Evolutionary conservation across 2,797 vertebrate species (phyloP).

Genomic region (Mallotus villosus): DNA sequence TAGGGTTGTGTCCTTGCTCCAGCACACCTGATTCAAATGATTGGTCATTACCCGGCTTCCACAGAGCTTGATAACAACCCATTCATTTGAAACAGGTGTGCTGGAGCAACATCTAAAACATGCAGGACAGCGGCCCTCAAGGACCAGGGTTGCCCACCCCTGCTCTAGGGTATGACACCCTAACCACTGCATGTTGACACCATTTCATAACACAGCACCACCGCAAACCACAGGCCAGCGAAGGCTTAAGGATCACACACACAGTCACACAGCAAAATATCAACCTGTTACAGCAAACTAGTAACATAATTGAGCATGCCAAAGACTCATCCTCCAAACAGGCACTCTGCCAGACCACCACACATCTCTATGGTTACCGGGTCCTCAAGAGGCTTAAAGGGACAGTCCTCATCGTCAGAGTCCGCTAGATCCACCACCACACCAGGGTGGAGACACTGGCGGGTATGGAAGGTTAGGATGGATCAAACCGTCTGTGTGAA

Average conservation of each 20-base stretch:
- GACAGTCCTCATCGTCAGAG: conserved; percentile 78
- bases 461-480: conserved; percentile 43
- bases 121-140: too few species aligned
- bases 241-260: conserved; percentile 14
- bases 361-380: conserved; percentile 72
- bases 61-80: too few species aligned
- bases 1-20: too few species aligned
- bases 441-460: conserved; percentile 81
- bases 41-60: too few species aligned
- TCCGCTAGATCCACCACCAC: conserved; percentile 78
- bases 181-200: not conserved
- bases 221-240: not conserved
- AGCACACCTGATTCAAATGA: too few species aligned
- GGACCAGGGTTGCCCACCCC: too few species aligned
- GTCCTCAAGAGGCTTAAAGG: conserved; percentile 73
- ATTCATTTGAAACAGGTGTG: too few species aligned
- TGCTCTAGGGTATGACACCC: not conserved
- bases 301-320: conserved; percentile 36
- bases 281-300: conserved; percentile 28
- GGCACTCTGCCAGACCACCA: conserved; percentile 62
- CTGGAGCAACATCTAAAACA: too few species aligned
- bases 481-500: too few species aligned
- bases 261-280: conserved; percentile 21
- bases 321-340: conserved; percentile 64
- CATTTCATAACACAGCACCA: conserved; percentile 12